Evolutionary conservation across 2,888 invertebrate genomes (phyloP).

Genomic region (Prionchulus punctatus): DNA sequence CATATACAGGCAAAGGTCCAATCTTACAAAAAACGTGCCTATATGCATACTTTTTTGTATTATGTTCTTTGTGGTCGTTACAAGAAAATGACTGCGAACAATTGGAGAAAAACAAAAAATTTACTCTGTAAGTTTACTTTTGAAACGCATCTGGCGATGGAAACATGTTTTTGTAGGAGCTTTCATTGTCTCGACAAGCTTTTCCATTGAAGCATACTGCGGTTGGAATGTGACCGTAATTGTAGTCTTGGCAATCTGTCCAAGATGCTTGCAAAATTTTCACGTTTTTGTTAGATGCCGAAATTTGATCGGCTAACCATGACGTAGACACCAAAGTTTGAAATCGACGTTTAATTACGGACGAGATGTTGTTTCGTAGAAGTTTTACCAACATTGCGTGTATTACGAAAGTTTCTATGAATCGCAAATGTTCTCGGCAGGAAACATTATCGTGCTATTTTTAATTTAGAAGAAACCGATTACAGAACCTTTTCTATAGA

Average conservation of each 20-base stretch:
- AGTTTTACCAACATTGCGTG: too few species aligned
- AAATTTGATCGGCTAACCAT: background rate
- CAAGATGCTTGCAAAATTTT: background rate
- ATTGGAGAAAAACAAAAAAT: background rate
- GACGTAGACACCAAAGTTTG: background rate
- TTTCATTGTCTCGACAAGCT: slow-evolving; percentile 23
- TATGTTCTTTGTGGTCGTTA: too few species aligned
- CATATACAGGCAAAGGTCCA: too few species aligned
- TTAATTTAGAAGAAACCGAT: too few species aligned
- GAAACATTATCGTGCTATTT: too few species aligned
- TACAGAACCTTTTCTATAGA: too few species aligned
- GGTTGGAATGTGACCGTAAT: slow-evolving; percentile 27
- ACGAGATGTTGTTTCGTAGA: too few species aligned
- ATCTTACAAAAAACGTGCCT: too few species aligned
- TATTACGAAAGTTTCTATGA: too few species aligned
- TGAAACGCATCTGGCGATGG: slow-evolving; percentile 23
- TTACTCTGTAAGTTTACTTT: slow-evolving; percentile 22
- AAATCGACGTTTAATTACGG: too few species aligned
- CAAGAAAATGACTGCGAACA: background rate
- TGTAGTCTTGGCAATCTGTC: slow-evolving; percentile 19
- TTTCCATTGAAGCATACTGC: slow-evolving; percentile 31
- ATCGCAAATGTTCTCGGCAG: too few species aligned
- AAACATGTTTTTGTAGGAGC: slow-evolving; percentile 25
- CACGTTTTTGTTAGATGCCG: background rate
- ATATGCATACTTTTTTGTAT: background rate